Evolutionary conservation across 2,113 vertebrate genomes (phyloP), one percentile per base, ranked within the genome.

Genomic region (Carettochelys insculpta): DNA sequence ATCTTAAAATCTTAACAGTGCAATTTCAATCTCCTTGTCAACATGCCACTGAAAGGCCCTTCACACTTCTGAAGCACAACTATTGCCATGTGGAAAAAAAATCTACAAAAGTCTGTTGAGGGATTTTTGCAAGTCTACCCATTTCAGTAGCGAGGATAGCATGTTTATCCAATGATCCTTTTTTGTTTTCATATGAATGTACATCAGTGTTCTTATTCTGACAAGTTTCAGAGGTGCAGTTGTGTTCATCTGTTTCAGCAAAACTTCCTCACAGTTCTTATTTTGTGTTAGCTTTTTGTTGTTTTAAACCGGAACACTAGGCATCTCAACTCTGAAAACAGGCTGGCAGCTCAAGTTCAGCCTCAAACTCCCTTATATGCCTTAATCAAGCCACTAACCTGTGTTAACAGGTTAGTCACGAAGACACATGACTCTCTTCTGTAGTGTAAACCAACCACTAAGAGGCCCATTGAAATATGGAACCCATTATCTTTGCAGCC

Each of bases 21-120:
- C 82, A 0, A 17, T 61, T 86, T 47, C 20, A 51, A 14, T 54
- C 56, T 38, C 34, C 53, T 53, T 50, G 7, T 43, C n/a, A 73
- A 56, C 34, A 47, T 0, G 0, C 38, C 22, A 6, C 56, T 68
- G 87, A 65, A 24, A 5, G n/a, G 11, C 34, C 3, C 1, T 80
- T 75, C 0, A 1, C 45, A 4, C 2, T 34, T 14, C 61, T 68
- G n/a, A 6, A 38, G 6, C 78, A 3, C 0, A 58, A 88, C 16
- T 13, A 58, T 38, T 8, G 11, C 8, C 38, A 10, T 47, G 81
- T 61, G 47, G 24, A n/a, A 11, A 22, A 27, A n/a, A 11, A 22
- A 6, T 8, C 4, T 24, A 8, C 45, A 1, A 77, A 31, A 45
- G 54, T 38, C 48, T 20, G 7, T 5, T 19, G 16, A 43, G 84